Percentiles rank a stretch among this genome's conserved stretches.
These are phyloP conservation scores for Lycocerus yunnanus DNA, from an alignment of 2,888 invertebrate species.

Conservation along the genomic window DNA sequence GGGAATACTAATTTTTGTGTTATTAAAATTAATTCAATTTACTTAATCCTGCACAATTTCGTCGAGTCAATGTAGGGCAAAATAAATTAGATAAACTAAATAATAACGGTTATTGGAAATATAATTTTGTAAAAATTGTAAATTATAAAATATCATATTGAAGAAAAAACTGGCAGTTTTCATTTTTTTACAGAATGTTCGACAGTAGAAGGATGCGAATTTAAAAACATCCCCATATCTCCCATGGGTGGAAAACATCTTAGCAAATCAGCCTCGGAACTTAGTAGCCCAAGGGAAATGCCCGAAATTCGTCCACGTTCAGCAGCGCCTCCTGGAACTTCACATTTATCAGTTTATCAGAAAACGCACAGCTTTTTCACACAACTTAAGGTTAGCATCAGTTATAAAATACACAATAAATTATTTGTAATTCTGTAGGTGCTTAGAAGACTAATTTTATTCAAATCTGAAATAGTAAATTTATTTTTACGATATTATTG, in stretches of 20 bases:
- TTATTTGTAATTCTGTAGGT: no score
- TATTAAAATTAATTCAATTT: no score
- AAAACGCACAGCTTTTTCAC: conserved; percentile 83
- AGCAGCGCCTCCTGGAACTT: conserved; percentile 60
- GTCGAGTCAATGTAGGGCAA: no score
- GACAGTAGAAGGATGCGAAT: conserved; percentile 52
- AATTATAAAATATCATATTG: neutral
- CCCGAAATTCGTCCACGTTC: conserved; percentile 58
- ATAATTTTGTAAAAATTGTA: no score
- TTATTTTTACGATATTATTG: no score
- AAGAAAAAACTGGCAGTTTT: neutral
- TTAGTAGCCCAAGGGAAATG: conserved; percentile 67
- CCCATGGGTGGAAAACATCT: conserved; percentile 57
- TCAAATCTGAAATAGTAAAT: no score
- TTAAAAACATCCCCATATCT: conserved; percentile 43
- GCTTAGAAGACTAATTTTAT: no score
- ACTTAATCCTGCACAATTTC: no score
- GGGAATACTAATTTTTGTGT: no score
- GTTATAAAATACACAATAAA: neutral
- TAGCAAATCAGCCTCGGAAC: conserved; percentile 82
- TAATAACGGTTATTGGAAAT: no score
- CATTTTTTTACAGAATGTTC: conserved; percentile 47
- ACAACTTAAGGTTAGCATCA: conserved; percentile 67
- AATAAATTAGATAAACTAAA: no score
- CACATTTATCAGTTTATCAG: conserved; percentile 75